Evolutionary conservation across 2,888 invertebrate genomes (phyloP).

Genomic region (Drosophila leonis): DNA sequence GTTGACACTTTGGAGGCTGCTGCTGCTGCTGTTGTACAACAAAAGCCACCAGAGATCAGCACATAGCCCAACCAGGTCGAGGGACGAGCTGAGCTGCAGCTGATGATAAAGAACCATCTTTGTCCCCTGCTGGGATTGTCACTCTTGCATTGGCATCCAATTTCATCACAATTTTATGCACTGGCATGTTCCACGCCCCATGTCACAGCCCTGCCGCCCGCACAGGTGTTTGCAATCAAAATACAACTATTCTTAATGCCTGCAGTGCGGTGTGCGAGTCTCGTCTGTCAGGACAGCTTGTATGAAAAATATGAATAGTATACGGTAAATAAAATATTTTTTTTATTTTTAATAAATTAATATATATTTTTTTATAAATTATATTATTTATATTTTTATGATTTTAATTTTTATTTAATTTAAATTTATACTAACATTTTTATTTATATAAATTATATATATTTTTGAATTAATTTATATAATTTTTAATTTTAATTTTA

Average conservation of each 20-base stretch:
- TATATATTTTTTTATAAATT: too few species aligned
- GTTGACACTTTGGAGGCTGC: slow-evolving; percentile 73
- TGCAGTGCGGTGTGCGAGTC: not conserved
- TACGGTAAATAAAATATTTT: too few species aligned
- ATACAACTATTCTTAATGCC: slow-evolving; percentile 3
- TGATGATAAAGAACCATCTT: slow-evolving; percentile 11
- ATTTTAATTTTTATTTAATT: too few species aligned
- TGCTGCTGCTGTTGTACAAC: slow-evolving; percentile 25
- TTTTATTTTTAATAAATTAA: too few species aligned
- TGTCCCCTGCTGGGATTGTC: slow-evolving; percentile 32
- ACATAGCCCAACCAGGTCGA: slow-evolving; percentile 16
- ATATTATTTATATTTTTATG: too few species aligned
- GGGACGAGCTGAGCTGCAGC: not conserved
- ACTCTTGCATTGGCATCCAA: slow-evolving; percentile 47
- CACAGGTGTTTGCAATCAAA: slow-evolving; percentile 14
- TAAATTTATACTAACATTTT: too few species aligned
- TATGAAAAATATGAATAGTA: not conserved
- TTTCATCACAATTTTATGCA: slow-evolving; percentile 69
- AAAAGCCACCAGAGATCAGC: slow-evolving; percentile 38
- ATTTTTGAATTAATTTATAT: too few species aligned
- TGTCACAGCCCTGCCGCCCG: not conserved
- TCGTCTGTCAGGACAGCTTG: not conserved
- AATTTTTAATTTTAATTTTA: too few species aligned
- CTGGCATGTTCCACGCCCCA: slow-evolving; percentile 30
- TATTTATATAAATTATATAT: too few species aligned